A percentile compares a stretch with the other conserved stretches of the same genome.
phyloP scores from a whole-genome alignment of 2,113 vertebrate species.

The Dicrurus megarhynchus region DNA sequence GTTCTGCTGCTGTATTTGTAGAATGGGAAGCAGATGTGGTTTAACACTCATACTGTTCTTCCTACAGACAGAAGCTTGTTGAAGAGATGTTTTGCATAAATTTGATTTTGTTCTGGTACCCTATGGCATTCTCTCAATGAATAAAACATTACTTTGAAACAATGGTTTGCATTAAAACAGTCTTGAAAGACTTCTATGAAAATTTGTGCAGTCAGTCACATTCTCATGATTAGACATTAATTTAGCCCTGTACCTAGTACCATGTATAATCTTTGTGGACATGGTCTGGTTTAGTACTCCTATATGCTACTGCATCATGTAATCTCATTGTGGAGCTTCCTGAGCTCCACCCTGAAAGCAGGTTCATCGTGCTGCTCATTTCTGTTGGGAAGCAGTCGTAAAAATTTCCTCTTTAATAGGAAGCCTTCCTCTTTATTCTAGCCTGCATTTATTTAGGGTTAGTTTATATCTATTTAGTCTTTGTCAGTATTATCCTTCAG shows the following conservation, averaged over 20 bases:
- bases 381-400: background rate
- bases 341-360: background rate
- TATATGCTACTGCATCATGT: fast-evolving
- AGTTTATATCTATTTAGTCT: background rate
- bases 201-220: background rate
- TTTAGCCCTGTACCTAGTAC: background rate
- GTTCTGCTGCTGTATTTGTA: background rate
- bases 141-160: background rate
- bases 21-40: background rate
- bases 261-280: background rate
- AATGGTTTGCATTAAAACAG: background rate
- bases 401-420: background rate
- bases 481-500: background rate
- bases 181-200: background rate
- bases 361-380: background rate
- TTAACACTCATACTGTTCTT: background rate
- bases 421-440: background rate
- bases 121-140: background rate
- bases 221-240: background rate
- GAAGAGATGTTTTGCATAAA: background rate
- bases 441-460: background rate
- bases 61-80: background rate
- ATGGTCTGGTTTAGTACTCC: background rate
- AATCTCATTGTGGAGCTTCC: background rate
- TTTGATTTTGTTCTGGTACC: background rate